Conservation (phyloP, 1,140 invertebrate genomes). For the Macrobrachium rosenbergii region DNA sequence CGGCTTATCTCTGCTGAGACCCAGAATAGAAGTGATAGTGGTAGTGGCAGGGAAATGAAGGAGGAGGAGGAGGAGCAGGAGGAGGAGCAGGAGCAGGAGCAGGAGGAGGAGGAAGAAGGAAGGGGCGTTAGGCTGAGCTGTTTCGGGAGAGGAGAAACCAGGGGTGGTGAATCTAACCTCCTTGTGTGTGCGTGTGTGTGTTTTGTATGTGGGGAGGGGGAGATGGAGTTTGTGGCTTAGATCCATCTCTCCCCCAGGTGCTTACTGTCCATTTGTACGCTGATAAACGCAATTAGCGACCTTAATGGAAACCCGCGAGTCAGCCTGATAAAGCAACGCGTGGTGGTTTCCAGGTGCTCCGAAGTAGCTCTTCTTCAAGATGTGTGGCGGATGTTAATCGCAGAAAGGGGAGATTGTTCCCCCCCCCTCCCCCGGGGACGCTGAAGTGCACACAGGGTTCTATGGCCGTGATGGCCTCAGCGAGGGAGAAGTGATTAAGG, state of each 20-base stretch:
- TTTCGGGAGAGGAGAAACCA: background rate
- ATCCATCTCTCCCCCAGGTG: background rate
- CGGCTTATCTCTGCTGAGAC: too few species aligned
- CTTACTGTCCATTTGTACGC: constrained; percentile 35
- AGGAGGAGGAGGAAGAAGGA: background rate
- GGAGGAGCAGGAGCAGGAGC: background rate
- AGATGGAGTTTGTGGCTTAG: too few species aligned
- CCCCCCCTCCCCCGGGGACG: background rate
- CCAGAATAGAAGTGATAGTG: background rate
- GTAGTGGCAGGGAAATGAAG: background rate
- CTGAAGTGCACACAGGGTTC: background rate
- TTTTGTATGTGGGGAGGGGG: background rate
- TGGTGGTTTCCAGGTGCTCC: background rate
- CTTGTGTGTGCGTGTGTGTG: background rate
- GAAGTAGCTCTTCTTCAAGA: too few species aligned
- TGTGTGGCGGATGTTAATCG: background rate
- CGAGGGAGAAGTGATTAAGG: background rate
- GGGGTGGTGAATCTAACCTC: background rate
- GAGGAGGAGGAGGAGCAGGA: background rate
- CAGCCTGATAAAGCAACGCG: background rate
- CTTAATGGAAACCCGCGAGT: constrained; percentile 17
- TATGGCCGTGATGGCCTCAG: background rate
- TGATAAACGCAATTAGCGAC: constrained; percentile 30
- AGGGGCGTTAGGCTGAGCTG: background rate
- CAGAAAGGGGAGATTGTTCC: background rate